A percentile compares a stretch with the other conserved stretches of the same genome.
Conservation (phyloP, 1,140 invertebrate genomes). For the Drosophila bipectinata region DNA sequence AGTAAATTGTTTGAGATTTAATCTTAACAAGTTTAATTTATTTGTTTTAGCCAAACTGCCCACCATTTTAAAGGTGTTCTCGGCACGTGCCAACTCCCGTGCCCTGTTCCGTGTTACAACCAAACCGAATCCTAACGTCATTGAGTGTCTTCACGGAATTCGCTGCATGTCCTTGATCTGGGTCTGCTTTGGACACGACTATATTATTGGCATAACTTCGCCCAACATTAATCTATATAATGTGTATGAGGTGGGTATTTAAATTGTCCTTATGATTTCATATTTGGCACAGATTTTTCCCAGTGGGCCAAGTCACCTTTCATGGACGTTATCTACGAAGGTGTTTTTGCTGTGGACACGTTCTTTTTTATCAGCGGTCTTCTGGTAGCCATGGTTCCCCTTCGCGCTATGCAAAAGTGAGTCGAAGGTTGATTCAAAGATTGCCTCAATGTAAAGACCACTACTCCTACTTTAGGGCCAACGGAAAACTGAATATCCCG, state of each 20-base stretch:
- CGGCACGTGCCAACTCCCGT: slow-evolving; percentile 50
- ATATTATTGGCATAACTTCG: slow-evolving; percentile 48
- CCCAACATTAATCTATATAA: slow-evolving; percentile 68
- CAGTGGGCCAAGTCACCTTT: slow-evolving; percentile 84
- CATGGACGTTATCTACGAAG: slow-evolving; percentile 85
- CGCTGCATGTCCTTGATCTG: slow-evolving; percentile 87
- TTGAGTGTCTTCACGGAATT: slow-evolving; percentile 85
- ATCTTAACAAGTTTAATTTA: not conserved
- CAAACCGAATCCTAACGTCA: slow-evolving; percentile 57
- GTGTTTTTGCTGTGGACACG: slow-evolving; percentile 87
- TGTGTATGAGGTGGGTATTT: slow-evolving; percentile 22
- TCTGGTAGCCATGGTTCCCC: slow-evolving; percentile 86
- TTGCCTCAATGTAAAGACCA: not conserved
- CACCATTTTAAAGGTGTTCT: slow-evolving; percentile 40
- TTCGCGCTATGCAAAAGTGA: slow-evolving; percentile 87
- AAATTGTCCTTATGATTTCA: not conserved
- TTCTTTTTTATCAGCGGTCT: slow-evolving; percentile 89
- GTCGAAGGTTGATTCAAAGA: slow-evolving; percentile 62
- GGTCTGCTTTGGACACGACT: slow-evolving; percentile 87
- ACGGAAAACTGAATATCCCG: slow-evolving; percentile 64
- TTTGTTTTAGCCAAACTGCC: slow-evolving; percentile 40
- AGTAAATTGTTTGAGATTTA: not conserved
- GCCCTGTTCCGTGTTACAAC: slow-evolving; percentile 37
- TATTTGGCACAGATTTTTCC: not conserved
- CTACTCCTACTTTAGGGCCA: slow-evolving; percentile 35